These are phyloP conservation scores for Harlomillsia oculata DNA, from an alignment of 1,140 invertebrate genomes.

Conservation along the genomic window DNA sequence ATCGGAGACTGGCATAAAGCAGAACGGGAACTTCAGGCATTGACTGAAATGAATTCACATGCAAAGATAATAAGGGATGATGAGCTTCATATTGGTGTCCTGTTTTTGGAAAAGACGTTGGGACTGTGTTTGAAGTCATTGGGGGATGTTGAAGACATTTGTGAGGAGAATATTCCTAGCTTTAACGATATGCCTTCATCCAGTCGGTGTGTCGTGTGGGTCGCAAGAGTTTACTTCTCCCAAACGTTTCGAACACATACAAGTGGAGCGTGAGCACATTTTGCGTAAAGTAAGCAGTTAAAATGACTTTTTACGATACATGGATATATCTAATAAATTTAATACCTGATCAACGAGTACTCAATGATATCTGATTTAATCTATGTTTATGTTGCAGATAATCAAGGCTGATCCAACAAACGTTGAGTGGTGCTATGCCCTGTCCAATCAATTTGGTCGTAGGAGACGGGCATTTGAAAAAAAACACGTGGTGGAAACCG, in stretches of 20 bases:
- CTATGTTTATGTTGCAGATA: constrained; percentile 6
- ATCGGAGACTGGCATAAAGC: neutral
- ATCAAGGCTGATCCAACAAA: neutral
- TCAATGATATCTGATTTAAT: too few species aligned
- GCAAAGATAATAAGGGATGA: neutral
- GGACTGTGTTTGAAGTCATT: neutral
- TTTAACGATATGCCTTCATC: neutral
- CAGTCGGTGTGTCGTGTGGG: neutral
- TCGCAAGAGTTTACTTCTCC: constrained; percentile 4
- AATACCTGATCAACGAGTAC: too few species aligned
- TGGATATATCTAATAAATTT: too few species aligned
- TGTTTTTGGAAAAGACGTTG: constrained; percentile 1
- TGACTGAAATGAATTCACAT: neutral
- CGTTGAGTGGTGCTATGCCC: constrained; percentile 10
- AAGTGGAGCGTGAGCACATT: too few species aligned
- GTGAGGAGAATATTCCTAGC: neutral
- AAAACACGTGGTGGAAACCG: constrained; percentile 1
- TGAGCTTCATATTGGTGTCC: neutral
- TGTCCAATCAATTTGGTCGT: neutral
- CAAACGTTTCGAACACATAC: too few species aligned
- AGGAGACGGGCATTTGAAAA: constrained; percentile 15
- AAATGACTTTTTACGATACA: too few species aligned
- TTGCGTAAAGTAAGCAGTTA: neutral
- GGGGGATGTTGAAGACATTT: neutral
- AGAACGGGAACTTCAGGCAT: neutral